Evolutionary conservation across 2,888 invertebrate species (phyloP).

Genomic region (Stenotaenia linearis): DNA sequence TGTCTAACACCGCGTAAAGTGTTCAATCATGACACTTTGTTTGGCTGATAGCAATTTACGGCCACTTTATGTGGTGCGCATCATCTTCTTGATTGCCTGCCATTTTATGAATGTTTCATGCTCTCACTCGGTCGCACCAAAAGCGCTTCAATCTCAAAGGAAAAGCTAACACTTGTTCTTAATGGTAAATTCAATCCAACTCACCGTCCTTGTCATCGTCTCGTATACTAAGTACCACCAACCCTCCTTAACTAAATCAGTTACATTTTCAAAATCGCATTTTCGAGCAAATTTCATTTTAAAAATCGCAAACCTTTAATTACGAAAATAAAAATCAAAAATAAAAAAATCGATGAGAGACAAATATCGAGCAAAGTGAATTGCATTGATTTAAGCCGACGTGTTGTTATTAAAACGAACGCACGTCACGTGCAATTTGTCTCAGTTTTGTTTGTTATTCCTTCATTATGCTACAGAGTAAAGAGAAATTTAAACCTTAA

Average conservation of each 20-base stretch:
- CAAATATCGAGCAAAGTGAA: neutral
- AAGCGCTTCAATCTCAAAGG: neutral
- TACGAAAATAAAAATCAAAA: neutral
- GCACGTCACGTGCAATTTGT: slow-evolving; percentile 26
- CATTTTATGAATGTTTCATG: neutral
- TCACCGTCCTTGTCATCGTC: neutral
- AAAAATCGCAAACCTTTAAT: neutral
- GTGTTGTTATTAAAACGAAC: slow-evolving; percentile 7
- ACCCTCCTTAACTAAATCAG: neutral
- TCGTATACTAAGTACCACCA: too few relatives aligned
- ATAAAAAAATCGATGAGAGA: neutral
- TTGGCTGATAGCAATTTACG: neutral
- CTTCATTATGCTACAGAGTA: slow-evolving; percentile 17
- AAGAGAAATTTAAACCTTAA: slow-evolving; percentile 27
- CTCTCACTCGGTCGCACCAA: neutral
- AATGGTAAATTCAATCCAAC: neutral
- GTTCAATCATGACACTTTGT: neutral
- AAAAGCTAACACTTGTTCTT: neutral
- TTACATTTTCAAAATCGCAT: neutral
- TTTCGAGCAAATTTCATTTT: too few relatives aligned
- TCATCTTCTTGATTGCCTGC: neutral
- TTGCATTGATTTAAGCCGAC: slow-evolving; percentile 26
- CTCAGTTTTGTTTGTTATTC: slow-evolving; percentile 26
- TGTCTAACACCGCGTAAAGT: neutral
- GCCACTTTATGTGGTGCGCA: neutral